These are phyloP conservation scores for Malacosoma neustria DNA, from an alignment of 2,888 invertebrate genomes.

Conservation along the genomic window DNA sequence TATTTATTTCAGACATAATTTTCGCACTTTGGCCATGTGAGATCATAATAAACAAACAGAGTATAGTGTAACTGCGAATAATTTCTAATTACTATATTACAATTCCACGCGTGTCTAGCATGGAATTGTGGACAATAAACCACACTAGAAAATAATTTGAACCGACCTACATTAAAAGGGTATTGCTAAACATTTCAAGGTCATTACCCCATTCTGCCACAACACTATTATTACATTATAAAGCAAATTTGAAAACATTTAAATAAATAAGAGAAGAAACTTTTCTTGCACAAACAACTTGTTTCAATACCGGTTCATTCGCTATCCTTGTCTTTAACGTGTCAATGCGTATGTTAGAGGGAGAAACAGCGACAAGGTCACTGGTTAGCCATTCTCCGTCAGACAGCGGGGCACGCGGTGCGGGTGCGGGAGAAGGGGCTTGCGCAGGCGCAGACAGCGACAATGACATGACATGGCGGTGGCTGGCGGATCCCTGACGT, in stretches of 20 bases:
- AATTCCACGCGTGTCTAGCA: neutral
- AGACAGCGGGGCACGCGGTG: constrained; percentile 55
- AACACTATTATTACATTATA: constrained; percentile 52
- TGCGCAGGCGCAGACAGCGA: constrained; percentile 59
- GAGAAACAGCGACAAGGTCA: constrained; percentile 64
- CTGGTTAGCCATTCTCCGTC: constrained; percentile 66
- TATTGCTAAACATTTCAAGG: constrained; percentile 50
- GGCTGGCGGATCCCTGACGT: constrained; percentile 45
- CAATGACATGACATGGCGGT: constrained; percentile 55
- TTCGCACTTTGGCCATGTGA: no score
- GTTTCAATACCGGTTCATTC: constrained; percentile 45
- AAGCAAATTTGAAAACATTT: constrained; percentile 63
- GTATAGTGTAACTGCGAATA: no score
- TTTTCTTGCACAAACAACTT: constrained; percentile 62
- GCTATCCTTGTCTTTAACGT: constrained; percentile 30
- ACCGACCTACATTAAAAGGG: constrained; percentile 30
- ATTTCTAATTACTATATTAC: no score
- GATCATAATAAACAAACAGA: no score
- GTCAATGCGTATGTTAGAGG: constrained; percentile 30
- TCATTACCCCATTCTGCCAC: constrained; percentile 53
- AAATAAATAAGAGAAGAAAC: constrained; percentile 62
- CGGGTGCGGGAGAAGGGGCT: constrained; percentile 41
- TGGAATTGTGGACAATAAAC: constrained; percentile 4
- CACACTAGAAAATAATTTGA: no score
- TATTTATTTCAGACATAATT: no score